Percentiles rank a stretch among this genome's conserved stretches.
These are phyloP conservation scores for Hydroisotoma schaefferi DNA, from an alignment of 2,888 invertebrate genomes.

Conservation along the genomic window DNA sequence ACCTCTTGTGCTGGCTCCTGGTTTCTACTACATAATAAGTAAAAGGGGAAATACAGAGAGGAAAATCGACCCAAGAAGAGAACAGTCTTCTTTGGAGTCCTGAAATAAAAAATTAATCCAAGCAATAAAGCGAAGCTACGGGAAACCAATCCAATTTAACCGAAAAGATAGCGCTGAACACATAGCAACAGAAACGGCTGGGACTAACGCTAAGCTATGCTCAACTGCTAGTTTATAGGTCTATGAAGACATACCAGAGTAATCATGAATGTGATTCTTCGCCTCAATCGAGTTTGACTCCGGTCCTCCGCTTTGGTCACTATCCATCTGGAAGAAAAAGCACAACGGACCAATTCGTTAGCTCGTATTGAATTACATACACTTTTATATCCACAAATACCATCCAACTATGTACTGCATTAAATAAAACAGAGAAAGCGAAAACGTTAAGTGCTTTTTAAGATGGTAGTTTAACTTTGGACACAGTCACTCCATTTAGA, in stretches of 20 bases:
- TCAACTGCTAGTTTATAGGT: not conserved
- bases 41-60: not conserved
- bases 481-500: slow-evolving; percentile 4
- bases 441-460: slow-evolving; percentile 13
- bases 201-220: not conserved
- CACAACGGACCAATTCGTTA: not conserved
- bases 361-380: slow-evolving; percentile 12
- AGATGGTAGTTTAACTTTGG: slow-evolving; percentile 9
- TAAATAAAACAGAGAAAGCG: not conserved
- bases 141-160: slow-evolving; percentile 15
- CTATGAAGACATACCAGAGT: slow-evolving; percentile 32
- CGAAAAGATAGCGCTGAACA: not conserved
- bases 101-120: slow-evolving; percentile 17
- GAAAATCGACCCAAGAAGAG: not conserved
- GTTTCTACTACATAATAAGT: not conserved
- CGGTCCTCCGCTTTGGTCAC: slow-evolving; percentile 27
- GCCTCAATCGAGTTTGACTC: slow-evolving; percentile 24
- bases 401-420: not conserved
- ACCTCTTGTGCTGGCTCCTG: too few relatives aligned
- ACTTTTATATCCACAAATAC: not conserved
- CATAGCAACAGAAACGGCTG: not conserved
- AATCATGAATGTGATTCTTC: slow-evolving; percentile 34
- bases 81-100: not conserved
- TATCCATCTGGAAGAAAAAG: slow-evolving; percentile 25
- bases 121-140: slow-evolving; percentile 12